Conservation (phyloP, 2,797 vertebrate species). For the Todus mexicanus region DNA sequence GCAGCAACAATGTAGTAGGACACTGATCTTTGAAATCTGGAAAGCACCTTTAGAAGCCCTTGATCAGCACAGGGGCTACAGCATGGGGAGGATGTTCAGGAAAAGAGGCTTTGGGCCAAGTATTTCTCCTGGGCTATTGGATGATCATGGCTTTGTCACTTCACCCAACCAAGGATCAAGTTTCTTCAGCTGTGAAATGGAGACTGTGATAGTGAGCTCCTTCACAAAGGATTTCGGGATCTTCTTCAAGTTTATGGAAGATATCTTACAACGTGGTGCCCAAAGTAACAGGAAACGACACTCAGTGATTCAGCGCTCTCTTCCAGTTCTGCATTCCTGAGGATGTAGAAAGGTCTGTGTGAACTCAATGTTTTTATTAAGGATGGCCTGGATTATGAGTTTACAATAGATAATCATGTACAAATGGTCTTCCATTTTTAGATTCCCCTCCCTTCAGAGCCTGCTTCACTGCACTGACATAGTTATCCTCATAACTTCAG, state of each 20-base stretch:
- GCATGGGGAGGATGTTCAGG: background rate
- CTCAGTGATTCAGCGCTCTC: background rate
- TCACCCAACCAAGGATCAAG: background rate
- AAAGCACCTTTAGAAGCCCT: background rate
- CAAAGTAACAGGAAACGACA: conserved; percentile 30
- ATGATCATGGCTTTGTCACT: background rate
- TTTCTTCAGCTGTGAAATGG: background rate
- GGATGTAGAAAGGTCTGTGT: conserved; percentile 10
- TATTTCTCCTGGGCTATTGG: background rate
- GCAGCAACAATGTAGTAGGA: background rate
- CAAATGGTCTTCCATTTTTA: conserved; percentile 49
- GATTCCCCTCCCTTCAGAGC: conserved; percentile 25
- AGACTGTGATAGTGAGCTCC: background rate
- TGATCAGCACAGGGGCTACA: background rate
- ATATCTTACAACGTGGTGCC: background rate
- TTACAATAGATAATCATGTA: conserved; percentile 43
- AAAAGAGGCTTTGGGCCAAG: background rate
- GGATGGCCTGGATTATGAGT: conserved; percentile 20
- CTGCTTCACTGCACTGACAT: background rate
- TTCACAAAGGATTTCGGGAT: background rate
- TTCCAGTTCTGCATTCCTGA: conserved; percentile 45
- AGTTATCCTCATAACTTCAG: background rate
- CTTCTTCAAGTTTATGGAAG: conserved; percentile 10
- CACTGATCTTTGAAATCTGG: background rate
- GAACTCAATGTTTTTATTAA: conserved; percentile 43